phyloP scores from a whole-genome alignment of 2,888 invertebrate species.

The Drosophila conformis region DNA sequence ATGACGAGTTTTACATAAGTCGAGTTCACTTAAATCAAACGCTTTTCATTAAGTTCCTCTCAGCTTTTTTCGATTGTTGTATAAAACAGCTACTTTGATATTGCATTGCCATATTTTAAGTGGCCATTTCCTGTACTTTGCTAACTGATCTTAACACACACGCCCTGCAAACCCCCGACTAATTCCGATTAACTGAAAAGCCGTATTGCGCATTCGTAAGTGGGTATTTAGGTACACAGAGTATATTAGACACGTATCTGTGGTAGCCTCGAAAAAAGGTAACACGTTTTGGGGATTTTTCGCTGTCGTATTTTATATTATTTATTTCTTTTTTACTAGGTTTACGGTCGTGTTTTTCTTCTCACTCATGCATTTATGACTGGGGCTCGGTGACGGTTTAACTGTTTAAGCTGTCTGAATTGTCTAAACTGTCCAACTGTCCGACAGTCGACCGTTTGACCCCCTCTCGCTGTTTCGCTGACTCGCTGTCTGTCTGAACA shows the following conservation, averaged over 20 bases:
- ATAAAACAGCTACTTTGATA: neutral
- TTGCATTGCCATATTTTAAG: neutral
- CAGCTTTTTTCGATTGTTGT: neutral
- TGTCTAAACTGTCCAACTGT: slow-evolving; percentile 23
- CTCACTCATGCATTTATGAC: slow-evolving; percentile 70
- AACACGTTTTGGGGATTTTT: slow-evolving; percentile 67
- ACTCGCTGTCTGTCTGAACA: slow-evolving; percentile 30
- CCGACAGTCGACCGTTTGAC: slow-evolving; percentile 13
- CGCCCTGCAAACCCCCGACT: slow-evolving; percentile 8
- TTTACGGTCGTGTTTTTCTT: slow-evolving; percentile 36
- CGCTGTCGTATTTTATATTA: slow-evolving; percentile 36
- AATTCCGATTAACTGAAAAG: slow-evolving; percentile 23
- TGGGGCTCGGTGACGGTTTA: slow-evolving; percentile 35
- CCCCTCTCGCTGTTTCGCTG: slow-evolving; percentile 15
- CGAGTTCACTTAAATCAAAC: neutral
- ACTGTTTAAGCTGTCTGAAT: slow-evolving; percentile 38
- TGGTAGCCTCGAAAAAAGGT: slow-evolving; percentile 63
- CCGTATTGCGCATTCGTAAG: slow-evolving; percentile 26
- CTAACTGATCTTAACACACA: slow-evolving; percentile 13
- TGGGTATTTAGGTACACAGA: neutral
- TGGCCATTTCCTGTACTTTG: slow-evolving; percentile 1
- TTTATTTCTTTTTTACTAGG: slow-evolving; percentile 54
- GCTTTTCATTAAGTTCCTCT: neutral
- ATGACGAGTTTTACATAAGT: neutral
- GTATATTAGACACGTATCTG: slow-evolving; percentile 52